Evolutionary conservation across 2,888 invertebrate genomes (phyloP).

Genomic region (Phlogophora meticulosa): DNA sequence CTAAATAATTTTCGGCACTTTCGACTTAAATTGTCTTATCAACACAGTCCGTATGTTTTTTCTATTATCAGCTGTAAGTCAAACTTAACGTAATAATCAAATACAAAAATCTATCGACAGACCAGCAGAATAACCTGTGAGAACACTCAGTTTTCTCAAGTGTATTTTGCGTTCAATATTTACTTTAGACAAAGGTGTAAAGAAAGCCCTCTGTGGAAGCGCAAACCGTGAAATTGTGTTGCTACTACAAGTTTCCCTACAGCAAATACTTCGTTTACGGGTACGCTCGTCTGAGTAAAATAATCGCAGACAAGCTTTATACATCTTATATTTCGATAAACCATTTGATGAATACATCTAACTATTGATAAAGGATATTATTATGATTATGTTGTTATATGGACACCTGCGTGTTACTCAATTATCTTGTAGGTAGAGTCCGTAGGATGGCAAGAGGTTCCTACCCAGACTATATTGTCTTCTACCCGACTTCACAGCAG

Average conservation of each 20-base stretch:
- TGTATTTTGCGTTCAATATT: constrained; percentile 65
- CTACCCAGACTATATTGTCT: too few relatives aligned
- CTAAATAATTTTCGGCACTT: too few relatives aligned
- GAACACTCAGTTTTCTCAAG: constrained; percentile 48
- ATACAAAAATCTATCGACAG: background rate
- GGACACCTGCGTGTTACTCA: too few relatives aligned
- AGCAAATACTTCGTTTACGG: constrained; percentile 51
- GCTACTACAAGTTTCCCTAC: constrained; percentile 55
- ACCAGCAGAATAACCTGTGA: constrained; percentile 9
- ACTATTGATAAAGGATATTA: too few relatives aligned
- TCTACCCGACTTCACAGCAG: background rate
- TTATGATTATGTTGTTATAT: too few relatives aligned
- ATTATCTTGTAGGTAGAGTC: too few relatives aligned
- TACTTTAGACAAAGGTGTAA: constrained; percentile 64
- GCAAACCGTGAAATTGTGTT: constrained; percentile 64
- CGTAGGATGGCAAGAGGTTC: too few relatives aligned
- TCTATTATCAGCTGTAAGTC: too few relatives aligned
- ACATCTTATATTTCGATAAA: background rate
- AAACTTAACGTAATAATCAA: background rate
- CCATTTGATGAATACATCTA: background rate
- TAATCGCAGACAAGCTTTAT: constrained; percentile 20
- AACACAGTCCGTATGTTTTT: too few relatives aligned
- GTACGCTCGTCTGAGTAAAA: constrained; percentile 4
- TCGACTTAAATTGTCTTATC: too few relatives aligned
- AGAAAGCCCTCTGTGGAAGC: constrained; percentile 64